A percentile compares a stretch with the other conserved stretches of the same genome.
Conservation (phyloP, 2,888 invertebrate genomes). For the Drosophila lutescens region DNA sequence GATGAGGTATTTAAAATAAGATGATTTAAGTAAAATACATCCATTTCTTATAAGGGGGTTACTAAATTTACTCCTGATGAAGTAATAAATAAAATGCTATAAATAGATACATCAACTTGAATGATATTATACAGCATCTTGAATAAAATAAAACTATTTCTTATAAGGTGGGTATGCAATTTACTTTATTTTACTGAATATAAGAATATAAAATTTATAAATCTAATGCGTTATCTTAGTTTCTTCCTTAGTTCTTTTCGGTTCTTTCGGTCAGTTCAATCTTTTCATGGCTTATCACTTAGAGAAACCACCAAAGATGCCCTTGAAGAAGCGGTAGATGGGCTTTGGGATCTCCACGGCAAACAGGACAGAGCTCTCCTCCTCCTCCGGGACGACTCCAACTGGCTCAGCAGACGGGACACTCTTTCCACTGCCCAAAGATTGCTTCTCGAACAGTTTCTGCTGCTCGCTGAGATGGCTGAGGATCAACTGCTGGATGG, state of each 20-base stretch:
- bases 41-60: too few species aligned
- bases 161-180: conserved; percentile 10
- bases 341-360: conserved; percentile 69
- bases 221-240: not conserved
- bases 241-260: not conserved
- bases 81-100: too few species aligned
- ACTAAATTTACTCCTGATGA: too few species aligned
- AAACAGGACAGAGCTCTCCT: conserved; percentile 59
- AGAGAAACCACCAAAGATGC: conserved; percentile 62
- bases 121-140: not conserved
- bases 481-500: conserved; percentile 27
- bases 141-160: not conserved
- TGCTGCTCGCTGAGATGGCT: conserved; percentile 25
- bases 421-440: conserved; percentile 56
- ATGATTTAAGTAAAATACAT: not conserved
- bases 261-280: not conserved
- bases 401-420: conserved; percentile 33
- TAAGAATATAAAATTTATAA: not conserved
- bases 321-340: conserved; percentile 68
- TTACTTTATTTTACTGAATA: conserved; percentile 9
- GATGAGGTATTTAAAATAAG: not conserved
- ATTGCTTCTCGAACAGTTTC: conserved; percentile 25
- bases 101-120: not conserved
- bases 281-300: conserved; percentile 20
- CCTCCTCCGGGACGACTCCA: conserved; percentile 17